Conservation (phyloP, 1,140 invertebrate species). For the Drosophila kurseongensis region DNA sequence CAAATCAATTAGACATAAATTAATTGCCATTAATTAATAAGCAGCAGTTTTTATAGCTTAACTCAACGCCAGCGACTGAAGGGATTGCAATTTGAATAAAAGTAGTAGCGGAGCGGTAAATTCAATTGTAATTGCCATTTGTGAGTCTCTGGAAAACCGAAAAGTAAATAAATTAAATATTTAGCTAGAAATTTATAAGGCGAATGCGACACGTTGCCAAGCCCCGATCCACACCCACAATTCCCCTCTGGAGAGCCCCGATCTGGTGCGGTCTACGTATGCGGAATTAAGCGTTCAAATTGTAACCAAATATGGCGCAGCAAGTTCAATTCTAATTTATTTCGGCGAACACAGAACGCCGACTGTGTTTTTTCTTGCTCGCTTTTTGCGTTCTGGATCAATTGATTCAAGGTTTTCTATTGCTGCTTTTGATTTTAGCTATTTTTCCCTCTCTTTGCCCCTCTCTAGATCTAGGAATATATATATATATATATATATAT, state of each 20-base stretch:
- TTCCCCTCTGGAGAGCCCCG: not conserved
- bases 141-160: slow-evolving; percentile 33
- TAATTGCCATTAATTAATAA: slow-evolving; percentile 74
- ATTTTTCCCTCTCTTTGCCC: not conserved
- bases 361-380: slow-evolving; percentile 43
- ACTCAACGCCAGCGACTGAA: slow-evolving; percentile 9
- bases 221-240: slow-evolving; percentile 62
- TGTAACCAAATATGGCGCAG: slow-evolving; percentile 82
- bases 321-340: slow-evolving; percentile 83
- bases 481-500: slow-evolving; percentile 6
- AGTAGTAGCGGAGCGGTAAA: slow-evolving; percentile 35
- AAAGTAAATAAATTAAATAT: slow-evolving; percentile 79
- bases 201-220: slow-evolving; percentile 75
- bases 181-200: slow-evolving; percentile 75
- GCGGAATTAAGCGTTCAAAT: slow-evolving; percentile 80
- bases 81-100: slow-evolving; percentile 74
- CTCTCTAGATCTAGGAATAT: not conserved
- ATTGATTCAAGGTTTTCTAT: slow-evolving; percentile 81
- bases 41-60: slow-evolving; percentile 27
- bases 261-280: slow-evolving; percentile 49
- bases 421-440: slow-evolving; percentile 71
- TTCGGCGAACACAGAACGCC: slow-evolving; percentile 52
- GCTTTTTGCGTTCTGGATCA: slow-evolving; percentile 75
- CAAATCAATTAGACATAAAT: slow-evolving; percentile 67
- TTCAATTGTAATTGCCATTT: slow-evolving; percentile 68